Evolutionary conservation across 2,113 vertebrate genomes (phyloP).

Genomic region (Paralichthys olivaceus): DNA sequence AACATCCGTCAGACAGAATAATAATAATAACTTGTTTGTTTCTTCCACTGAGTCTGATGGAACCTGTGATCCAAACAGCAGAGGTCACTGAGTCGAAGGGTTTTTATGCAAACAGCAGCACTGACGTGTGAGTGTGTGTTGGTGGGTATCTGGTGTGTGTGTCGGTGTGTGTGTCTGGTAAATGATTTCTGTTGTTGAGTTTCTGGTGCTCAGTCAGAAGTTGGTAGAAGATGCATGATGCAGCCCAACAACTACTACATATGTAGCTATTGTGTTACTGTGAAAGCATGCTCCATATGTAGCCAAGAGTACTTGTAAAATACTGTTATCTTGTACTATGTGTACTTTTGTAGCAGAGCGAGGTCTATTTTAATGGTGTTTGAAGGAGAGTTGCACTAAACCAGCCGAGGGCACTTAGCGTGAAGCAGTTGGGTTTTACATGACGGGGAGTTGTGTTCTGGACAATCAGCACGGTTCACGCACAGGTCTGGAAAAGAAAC

Average conservation of each 20-base stretch:
- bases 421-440: constrained; percentile 9
- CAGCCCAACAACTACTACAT: constrained; percentile 46
- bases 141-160: no score
- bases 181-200: constrained; percentile 1
- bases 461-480: constrained; percentile 57
- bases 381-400: constrained; percentile 61
- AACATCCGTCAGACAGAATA: no score
- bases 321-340: constrained; percentile 58
- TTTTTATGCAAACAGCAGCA: constrained; percentile 38
- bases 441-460: background rate
- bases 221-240: constrained; percentile 54
- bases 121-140: background rate
- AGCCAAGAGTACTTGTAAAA: constrained; percentile 53
- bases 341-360: constrained; percentile 69
- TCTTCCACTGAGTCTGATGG: no score
- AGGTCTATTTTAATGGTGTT: constrained; percentile 55
- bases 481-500: constrained; percentile 1
- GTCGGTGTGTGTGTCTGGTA: background rate
- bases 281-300: constrained; percentile 72
- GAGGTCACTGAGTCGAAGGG: no score
- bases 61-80: no score
- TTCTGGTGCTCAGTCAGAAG: constrained; percentile 6
- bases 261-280: constrained; percentile 64
- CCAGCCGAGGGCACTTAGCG: constrained; percentile 22
- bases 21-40: no score